phyloP scores from a whole-genome alignment of 1,140 invertebrate species.

The Pemphigus obesinymphae region DNA sequence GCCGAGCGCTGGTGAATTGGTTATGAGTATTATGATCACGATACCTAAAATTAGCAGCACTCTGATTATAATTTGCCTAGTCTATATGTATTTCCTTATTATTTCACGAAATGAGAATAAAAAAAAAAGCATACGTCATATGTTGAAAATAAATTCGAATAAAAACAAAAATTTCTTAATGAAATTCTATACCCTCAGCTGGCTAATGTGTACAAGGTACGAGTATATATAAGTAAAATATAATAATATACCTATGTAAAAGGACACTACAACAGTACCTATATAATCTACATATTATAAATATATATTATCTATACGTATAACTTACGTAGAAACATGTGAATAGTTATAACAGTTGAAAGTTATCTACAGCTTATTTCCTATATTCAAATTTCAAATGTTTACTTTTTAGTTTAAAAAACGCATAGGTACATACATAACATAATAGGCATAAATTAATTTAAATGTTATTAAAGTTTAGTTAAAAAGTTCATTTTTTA shows the following conservation, averaged over 20 bases:
- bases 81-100: slow-evolving; percentile 11
- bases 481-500: too few relatives aligned
- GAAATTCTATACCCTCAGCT: neutral
- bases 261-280: too few relatives aligned
- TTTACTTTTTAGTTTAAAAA: too few relatives aligned
- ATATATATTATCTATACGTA: neutral
- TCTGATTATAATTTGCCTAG: slow-evolving; percentile 10
- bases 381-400: too few relatives aligned
- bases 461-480: too few relatives aligned
- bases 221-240: neutral
- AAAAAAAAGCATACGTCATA: neutral
- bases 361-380: too few relatives aligned
- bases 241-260: neutral
- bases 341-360: too few relatives aligned
- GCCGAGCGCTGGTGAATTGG: neutral
- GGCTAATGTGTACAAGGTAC: neutral
- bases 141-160: neutral
- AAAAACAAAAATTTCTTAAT: neutral
- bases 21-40: slow-evolving; percentile 22
- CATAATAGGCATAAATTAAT: too few relatives aligned
- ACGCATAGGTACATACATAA: too few relatives aligned
- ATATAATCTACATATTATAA: too few relatives aligned
- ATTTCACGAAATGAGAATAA: neutral
- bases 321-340: neutral
- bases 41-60: slow-evolving; percentile 11